Evolutionary conservation across 2,888 invertebrate species (phyloP), one percentile per base, ranked within the genome.

Genomic region (Euplexia lucipara): DNA sequence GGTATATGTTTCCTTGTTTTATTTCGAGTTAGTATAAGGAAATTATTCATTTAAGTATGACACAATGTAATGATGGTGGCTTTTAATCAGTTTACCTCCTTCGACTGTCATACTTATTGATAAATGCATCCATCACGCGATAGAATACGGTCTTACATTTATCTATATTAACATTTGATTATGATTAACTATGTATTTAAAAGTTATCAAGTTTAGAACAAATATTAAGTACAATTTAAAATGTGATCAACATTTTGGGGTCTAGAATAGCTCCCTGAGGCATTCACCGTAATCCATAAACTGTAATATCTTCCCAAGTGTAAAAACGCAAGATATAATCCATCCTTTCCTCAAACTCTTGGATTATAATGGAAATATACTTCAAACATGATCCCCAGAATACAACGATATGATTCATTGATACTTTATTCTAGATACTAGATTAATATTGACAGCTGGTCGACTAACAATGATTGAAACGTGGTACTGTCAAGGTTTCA

Each of bases 1-100:
- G 49, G 48, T 45, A 44, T 37, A 7, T 61, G 20, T 65, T 81
- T 81, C 79, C 81, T 78, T 53, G 63, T 74, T 70, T 48, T 69
- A 64, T 68, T 73, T 74, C 26, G 14, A 65, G 49, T 26, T 41
- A 10, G 26, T 41, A 48, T 37, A 39, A 63, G 70, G 64, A 69
- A 66, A 64, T 42, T 63, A 32, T 59, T 63, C 1, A 35, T 59
- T 32, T 64, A 59, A 2, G 16, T 59, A 56, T 45, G 51, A 37
- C 10, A 22, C 0, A 49, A 59, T 7, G 10, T 37, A 37, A 10
- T 51, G 18, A 35, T 32, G 3, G n/a, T 3, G 9, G 20, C 20
- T 57, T 47, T 18, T 12, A 44, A 76, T 52, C 35, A 30, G 48
- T 70, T 63, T 52, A 52, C 52, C 56, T 61, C 20, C 26, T 52